Percentiles rank a stretch among this genome's conserved stretches.
phyloP scores from a whole-genome alignment of 2,888 invertebrate species.

The Acholoe squamosa region DNA sequence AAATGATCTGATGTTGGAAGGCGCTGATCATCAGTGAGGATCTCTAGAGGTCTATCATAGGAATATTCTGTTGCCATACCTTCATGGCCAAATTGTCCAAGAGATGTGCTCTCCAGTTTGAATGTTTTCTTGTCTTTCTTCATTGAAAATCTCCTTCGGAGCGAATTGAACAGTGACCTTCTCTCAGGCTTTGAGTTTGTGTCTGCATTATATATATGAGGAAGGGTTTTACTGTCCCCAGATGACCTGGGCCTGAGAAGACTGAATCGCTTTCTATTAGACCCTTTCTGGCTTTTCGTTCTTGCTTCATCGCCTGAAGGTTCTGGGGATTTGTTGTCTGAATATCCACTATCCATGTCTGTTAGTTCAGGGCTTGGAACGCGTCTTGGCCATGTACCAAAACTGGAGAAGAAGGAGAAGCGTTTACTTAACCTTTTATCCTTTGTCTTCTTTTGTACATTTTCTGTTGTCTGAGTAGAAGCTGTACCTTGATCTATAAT shows the following conservation, averaged over 20 bases:
- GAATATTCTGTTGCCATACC: background rate
- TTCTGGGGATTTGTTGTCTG: background rate
- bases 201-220: background rate
- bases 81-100: background rate
- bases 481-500: background rate
- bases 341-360: background rate
- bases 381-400: background rate
- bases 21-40: background rate
- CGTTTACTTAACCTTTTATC: background rate
- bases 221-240: background rate
- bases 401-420: background rate
- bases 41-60: background rate
- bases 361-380: background rate
- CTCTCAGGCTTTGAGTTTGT: background rate
- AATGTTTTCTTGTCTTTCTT: background rate
- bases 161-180: background rate
- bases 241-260: background rate
- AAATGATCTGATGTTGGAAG: background rate
- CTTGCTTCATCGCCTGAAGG: background rate
- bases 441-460: background rate
- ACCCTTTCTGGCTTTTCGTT: background rate
- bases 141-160: constrained; percentile 36
- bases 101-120: background rate
- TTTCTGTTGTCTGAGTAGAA: background rate
- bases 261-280: constrained; percentile 13